phyloP scores from a whole-genome alignment of 2,888 invertebrate species.

The Lithophane socia region DNA sequence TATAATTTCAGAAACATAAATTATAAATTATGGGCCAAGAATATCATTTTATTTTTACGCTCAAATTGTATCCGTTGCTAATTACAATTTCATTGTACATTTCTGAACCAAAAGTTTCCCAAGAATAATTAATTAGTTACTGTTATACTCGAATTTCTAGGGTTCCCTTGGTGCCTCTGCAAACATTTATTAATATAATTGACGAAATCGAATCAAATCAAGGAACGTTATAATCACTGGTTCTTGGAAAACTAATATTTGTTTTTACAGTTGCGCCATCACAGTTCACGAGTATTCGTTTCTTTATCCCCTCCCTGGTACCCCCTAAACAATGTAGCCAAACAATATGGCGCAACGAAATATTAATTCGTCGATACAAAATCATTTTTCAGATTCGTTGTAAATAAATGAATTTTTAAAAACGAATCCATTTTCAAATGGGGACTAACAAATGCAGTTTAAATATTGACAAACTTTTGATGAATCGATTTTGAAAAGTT shows the following conservation, averaged over 20 bases:
- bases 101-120: slow-evolving; percentile 42
- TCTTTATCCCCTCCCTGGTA: slow-evolving; percentile 11
- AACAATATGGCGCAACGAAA: slow-evolving; percentile 46
- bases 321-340: slow-evolving; percentile 16
- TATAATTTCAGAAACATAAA: slow-evolving; percentile 22
- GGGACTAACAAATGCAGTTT: slow-evolving; percentile 27
- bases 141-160: slow-evolving; percentile 51
- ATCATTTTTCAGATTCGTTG: slow-evolving; percentile 40
- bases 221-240: slow-evolving; percentile 27
- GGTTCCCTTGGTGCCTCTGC: slow-evolving; percentile 15
- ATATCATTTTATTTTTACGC: slow-evolving; percentile 29
- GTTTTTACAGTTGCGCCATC: slow-evolving; percentile 25
- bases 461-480: slow-evolving; percentile 14
- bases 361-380: slow-evolving; percentile 46
- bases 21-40: slow-evolving; percentile 8
- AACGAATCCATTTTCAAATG: slow-evolving; percentile 43
- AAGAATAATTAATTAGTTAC: slow-evolving; percentile 54
- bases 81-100: slow-evolving; percentile 48
- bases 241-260: slow-evolving; percentile 42
- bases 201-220: slow-evolving; percentile 43
- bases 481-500: slow-evolving; percentile 34
- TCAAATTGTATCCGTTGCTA: slow-evolving; percentile 10
- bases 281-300: slow-evolving; percentile 33
- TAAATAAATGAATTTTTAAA: slow-evolving; percentile 14
- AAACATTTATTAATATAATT: slow-evolving; percentile 29